Base-by-base conservation (phyloP, 2,797 vertebrate species). In the Parauchenoglanis ngamensis region DNA sequence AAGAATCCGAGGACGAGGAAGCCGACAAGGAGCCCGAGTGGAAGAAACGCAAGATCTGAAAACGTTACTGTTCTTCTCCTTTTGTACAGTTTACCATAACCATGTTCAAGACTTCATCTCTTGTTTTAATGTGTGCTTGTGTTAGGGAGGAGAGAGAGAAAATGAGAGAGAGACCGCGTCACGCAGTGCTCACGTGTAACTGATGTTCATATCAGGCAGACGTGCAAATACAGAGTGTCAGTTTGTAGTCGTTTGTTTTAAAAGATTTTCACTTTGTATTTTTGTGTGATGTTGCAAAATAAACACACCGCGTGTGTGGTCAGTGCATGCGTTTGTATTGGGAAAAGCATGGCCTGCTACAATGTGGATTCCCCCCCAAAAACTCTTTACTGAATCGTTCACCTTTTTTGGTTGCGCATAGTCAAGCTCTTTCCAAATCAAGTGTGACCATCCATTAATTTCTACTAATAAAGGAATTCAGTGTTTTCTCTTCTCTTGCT, bases 21-120 rank as follows among this genome's bases (percentile, higher is more conserved):
- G 94, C 95, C 10, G 97, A 98, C 46, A 96, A 97, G 88, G 98
- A 98, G 90, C 98, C 98, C 0, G 96, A 98, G 89, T 99, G 98
- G 98, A 99, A 99, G 95, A 99, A 99, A 93, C 97, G 98, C 91
- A 99, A 98, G 95, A 98, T 99, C 90, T 99, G 94, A 98, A 92
- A 19, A 54, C 80, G n/a, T 25, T 19, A 82, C 21, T n/a, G 19
- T 5, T 3, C 11, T 75, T 25, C 19, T 92, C 52, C 77, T 11
- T 11, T 31, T 35, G 68, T 75, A 49, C 7, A 28, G 10, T 54
- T 85, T 77, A 0, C 63, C 11, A 28, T 25, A 17, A 21, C 31
- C 10, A 25, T 70, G n/a, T 85, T 59, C 40, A 57, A 61, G 54
- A 25, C 8, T 2, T 59, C 3, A 12, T 79, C 31, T 72, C 49